Evolutionary conservation across 2,797 vertebrate species (phyloP).

Genomic region (Micropoecilia bifurca): DNA sequence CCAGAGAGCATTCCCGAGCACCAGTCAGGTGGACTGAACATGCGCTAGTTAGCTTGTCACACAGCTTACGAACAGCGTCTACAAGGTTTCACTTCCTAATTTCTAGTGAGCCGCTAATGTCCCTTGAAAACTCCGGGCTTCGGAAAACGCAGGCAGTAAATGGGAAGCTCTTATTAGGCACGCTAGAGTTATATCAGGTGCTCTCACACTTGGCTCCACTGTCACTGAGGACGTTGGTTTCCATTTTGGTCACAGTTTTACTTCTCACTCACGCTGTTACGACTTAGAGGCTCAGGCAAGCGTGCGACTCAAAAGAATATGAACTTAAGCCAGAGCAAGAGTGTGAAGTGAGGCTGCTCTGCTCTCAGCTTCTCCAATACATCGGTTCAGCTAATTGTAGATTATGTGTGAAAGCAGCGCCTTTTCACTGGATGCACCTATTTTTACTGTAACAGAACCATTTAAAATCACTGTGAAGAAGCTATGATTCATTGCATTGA

Average conservation of each 20-base stretch:
- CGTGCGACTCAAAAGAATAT: slow-evolving; percentile 17
- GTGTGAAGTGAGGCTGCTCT: slow-evolving; percentile 18
- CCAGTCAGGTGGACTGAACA: slow-evolving; percentile 55
- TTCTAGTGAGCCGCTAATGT: slow-evolving; percentile 52
- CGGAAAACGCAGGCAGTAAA: slow-evolving; percentile 22
- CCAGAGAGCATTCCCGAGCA: slow-evolving; percentile 30
- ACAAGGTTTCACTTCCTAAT: slow-evolving; percentile 68
- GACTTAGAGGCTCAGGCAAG: slow-evolving; percentile 14
- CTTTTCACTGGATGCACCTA: neutral
- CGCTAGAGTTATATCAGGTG: slow-evolving; percentile 32
- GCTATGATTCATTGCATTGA: neutral
- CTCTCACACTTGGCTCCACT: slow-evolving; percentile 24
- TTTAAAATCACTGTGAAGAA: neutral
- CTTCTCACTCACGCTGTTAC: slow-evolving; percentile 50
- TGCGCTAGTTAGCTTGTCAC: slow-evolving; percentile 45
- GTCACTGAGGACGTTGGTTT: slow-evolving; percentile 32
- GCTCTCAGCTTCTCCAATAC: slow-evolving; percentile 30
- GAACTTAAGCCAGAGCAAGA: slow-evolving; percentile 39
- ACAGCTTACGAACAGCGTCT: slow-evolving; percentile 51
- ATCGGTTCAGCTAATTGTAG: slow-evolving; percentile 21
- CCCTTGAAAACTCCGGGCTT: slow-evolving; percentile 45
- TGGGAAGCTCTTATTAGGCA: slow-evolving; percentile 39
- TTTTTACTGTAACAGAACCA: neutral
- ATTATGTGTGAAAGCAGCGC: slow-evolving; percentile 9
- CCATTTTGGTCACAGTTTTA: slow-evolving; percentile 59